Percentiles rank a stretch among this genome's conserved stretches.
phyloP scores from a whole-genome alignment of 1,140 invertebrate species.

The Pectinophora gossypiella region DNA sequence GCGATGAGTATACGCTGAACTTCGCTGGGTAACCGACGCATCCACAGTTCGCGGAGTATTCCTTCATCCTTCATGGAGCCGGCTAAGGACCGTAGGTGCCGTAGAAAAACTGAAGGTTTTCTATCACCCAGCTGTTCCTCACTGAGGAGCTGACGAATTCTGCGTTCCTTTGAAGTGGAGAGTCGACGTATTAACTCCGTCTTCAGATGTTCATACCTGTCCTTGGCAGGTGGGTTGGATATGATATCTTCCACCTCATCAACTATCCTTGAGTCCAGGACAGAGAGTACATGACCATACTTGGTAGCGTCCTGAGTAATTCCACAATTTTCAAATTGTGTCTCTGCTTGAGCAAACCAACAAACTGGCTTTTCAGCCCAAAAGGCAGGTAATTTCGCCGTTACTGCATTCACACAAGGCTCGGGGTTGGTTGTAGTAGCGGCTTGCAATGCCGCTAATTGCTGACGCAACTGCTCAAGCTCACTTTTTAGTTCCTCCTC shows the following conservation, averaged over 20 bases:
- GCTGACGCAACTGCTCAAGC: too few species aligned
- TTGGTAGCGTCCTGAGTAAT: background rate
- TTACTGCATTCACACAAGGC: too few species aligned
- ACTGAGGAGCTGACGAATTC: slow-evolving; percentile 12
- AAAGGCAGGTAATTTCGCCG: background rate
- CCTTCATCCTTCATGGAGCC: background rate
- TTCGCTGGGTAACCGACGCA: slow-evolving; percentile 1
- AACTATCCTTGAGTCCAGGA: background rate
- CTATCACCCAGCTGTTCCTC: slow-evolving; percentile 22
- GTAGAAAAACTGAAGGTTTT: slow-evolving; percentile 29
- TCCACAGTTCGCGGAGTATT: background rate
- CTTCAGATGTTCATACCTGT: background rate
- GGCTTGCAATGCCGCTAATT: too few species aligned
- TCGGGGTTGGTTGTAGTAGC: too few species aligned
- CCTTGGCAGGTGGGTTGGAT: background rate
- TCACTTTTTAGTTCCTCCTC: too few species aligned
- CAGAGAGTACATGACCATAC: background rate
- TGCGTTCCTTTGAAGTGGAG: slow-evolving; percentile 10
- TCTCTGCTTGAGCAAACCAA: background rate
- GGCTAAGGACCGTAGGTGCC: slow-evolving; percentile 18
- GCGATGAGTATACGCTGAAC: slow-evolving; percentile 5
- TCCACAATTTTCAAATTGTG: background rate
- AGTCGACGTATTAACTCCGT: slow-evolving; percentile 7
- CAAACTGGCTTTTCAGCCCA: background rate
- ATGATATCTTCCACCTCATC: background rate